Percentiles rank a stretch among this genome's conserved stretches.
phyloP scores from a whole-genome alignment of 2,888 invertebrate genomes.

The Alloscopus bannaensis region DNA sequence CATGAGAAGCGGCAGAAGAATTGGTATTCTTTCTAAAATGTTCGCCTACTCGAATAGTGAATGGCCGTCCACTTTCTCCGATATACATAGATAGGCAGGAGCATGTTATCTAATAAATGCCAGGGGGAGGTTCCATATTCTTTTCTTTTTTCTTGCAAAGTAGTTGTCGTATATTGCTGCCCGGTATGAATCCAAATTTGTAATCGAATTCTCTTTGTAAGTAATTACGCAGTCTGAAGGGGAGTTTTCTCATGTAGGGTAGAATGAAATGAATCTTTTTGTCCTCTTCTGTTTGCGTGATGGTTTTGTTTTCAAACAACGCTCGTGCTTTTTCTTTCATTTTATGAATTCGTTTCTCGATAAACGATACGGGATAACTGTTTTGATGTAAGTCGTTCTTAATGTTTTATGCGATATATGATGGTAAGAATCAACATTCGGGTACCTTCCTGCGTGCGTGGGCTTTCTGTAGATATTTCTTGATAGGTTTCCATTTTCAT shows the following conservation, averaged over 20 bases:
- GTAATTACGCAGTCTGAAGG: conserved; percentile 1
- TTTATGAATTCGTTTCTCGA: conserved; percentile 5
- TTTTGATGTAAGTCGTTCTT: background rate
- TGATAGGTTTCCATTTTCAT: background rate
- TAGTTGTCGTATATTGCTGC: background rate
- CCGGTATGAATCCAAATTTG: conserved; percentile 17
- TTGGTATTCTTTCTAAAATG: too few relatives aligned
- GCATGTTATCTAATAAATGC: conserved; percentile 1
- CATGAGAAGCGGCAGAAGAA: too few relatives aligned
- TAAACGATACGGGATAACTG: conserved; percentile 28
- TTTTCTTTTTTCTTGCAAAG: background rate
- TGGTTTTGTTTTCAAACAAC: background rate
- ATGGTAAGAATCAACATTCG: conserved; percentile 39
- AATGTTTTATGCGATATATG: conserved; percentile 25
- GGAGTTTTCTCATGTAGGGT: conserved; percentile 31
- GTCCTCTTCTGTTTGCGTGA: conserved; percentile 1
- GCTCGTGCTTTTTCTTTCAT: background rate
- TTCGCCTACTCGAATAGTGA: too few relatives aligned
- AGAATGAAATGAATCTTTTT: conserved; percentile 9
- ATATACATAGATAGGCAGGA: too few relatives aligned
- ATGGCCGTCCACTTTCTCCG: too few relatives aligned
- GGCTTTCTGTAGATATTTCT: conserved; percentile 27
- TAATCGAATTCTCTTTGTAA: background rate
- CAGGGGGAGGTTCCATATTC: background rate
- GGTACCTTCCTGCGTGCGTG: conserved; percentile 32